Evolutionary conservation across 2,113 vertebrate genomes (phyloP), one percentile per base, ranked within the genome.

Genomic region (Grammomys dolichurus): DNA sequence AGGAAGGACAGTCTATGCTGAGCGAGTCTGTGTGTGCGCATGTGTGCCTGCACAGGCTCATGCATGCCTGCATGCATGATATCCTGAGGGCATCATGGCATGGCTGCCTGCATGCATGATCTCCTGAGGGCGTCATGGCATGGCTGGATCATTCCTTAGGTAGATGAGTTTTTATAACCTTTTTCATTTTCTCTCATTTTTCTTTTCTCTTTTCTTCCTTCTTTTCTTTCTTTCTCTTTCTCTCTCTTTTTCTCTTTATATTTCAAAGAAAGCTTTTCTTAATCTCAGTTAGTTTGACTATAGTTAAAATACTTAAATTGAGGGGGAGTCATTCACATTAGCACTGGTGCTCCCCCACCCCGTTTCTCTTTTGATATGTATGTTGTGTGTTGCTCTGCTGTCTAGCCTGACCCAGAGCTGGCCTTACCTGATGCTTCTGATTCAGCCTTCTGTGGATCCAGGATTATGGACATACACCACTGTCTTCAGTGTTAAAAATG

Each of bases 221-320:
- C 10, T 60, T 63, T 19, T 63, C 20, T 63, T 19, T 63, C 20
- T 60, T 60, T 48, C 46, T 48, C 54, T 54, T 54, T 10, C 54
- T 60, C 51, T 60, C 10, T 24, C 24, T 63, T 63, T 24, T 63
- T 24, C 63, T 28, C 63, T 81, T 93, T 78, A 40, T 3, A 26
- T 58, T 82, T 91, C 63, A 72, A 95, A 58, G 11, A 82, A 82
- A 40, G 46, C 40, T 90, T 76, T 91, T 60, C 77, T 90, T 96
- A 93, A 89, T 87, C 89, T 19, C 48, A 33, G 67, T 92, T 85
- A 82, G 63, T 85, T 88, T 81, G 90, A 89, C 85, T 94, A 93
- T 95, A 90, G 85, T 77, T 70, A 54, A 95, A 92, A 70, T 77
- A 87, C 36, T 22, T 88, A 9, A 60, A 89, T 77, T 95, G 60